Evolutionary conservation across 2,113 vertebrate species (phyloP).

Genomic region (Chaetodon trifascialis): DNA sequence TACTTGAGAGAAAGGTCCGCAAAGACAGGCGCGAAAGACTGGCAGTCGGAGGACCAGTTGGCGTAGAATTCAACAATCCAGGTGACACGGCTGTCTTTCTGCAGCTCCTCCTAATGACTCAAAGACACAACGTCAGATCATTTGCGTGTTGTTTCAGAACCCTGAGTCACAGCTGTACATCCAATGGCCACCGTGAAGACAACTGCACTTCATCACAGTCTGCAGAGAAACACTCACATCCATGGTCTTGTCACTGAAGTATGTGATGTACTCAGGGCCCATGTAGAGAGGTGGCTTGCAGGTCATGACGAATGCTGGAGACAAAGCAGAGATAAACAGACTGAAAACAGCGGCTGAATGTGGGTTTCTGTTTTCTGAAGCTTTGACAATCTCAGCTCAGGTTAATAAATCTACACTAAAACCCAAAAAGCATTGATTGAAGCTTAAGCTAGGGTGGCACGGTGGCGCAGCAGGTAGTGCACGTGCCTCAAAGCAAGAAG

Average conservation of each 20-base stretch:
- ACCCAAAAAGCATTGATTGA: neutral
- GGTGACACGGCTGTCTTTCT: constrained; percentile 87
- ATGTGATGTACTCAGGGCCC: constrained; percentile 97
- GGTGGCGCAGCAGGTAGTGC: no score
- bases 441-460: no score
- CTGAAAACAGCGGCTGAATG: neutral
- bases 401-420: neutral
- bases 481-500: no score
- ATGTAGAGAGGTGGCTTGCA: constrained; percentile 95
- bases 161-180: neutral
- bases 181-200: neutral
- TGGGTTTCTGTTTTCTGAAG: no score
- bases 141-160: neutral
- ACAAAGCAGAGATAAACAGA: constrained; percentile 22
- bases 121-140: constrained; percentile 9
- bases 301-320: constrained; percentile 94
- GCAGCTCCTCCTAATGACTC: constrained; percentile 90
- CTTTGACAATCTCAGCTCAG: neutral
- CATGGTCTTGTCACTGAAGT: constrained; percentile 95
- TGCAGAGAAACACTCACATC: constrained; percentile 87
- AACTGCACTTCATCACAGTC: neutral
- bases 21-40: constrained; percentile 94
- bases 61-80: constrained; percentile 98
- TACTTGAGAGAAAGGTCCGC: constrained; percentile 95
- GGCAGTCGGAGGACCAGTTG: constrained; percentile 97